Evolutionary conservation across 1,140 invertebrate species (phyloP), one percentile per base, ranked within the genome.

Genomic region (Pseudoatta argentina): DNA sequence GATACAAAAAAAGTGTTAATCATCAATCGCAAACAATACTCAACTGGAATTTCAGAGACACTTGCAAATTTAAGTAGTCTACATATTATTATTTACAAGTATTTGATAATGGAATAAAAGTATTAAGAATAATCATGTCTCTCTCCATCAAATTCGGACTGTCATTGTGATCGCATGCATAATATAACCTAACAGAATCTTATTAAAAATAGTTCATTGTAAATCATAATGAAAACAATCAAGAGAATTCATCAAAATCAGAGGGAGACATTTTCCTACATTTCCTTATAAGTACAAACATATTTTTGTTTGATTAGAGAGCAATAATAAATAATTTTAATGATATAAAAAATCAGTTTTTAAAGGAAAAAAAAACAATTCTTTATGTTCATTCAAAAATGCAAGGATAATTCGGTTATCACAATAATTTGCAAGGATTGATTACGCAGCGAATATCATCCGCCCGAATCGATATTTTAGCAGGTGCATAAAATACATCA

Each of bases 401-500:
- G 10, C 24, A 18, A 1, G 16, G 12, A n/a, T 57, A 16, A 55
- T 34, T 48, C 16, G 12, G 3, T 66, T 78, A 21, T 39, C n/a
- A 14, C n/a, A 16, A 67, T 8, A 2, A 39, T 34, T 53, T 27
- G 21, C 18, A 44, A 55, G 1, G 27, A 39, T 79, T 30, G n/a
- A 79, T 51, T 39, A 69, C 14, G 7, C 27, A 44, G 18, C 44
- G n/a, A 34, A 79, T 53, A 44, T 8, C 4, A n/a, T 34, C 3
- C 18, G 5, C n/a, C n/a, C 30, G n/a, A 34, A n/a, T 24, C 55
- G 27, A 18, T 69, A 30, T 39, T 24, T 16, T 10, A 53, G 12
- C 5, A 59, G n/a, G n/a, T 48, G 67, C 24, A 61, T 81, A 61
- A 82, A 82, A 81, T 71, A 14, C 34, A 59, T 71, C 78, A 12